Evolutionary conservation across 2,113 vertebrate genomes (phyloP), one percentile per base, ranked within the genome.

Genomic region (Procavia capensis): DNA sequence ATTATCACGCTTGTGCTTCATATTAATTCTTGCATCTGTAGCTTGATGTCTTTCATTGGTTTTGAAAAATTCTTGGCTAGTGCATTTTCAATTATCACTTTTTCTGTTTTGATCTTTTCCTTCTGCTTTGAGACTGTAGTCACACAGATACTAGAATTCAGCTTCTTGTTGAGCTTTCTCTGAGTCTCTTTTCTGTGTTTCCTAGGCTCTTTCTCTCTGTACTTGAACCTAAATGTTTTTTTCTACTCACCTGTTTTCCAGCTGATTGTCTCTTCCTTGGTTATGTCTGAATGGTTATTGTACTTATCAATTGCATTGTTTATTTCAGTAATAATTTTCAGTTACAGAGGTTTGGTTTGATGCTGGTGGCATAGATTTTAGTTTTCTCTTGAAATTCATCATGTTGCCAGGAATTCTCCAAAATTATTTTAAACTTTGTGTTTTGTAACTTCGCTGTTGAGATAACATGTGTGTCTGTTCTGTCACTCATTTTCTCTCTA

Each of bases 61-160:
- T 97, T 94, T 72, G 45, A 82, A 91, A 59, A 76, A 27, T 20
- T 95, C 24, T 75, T 68, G 61, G 36, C 31, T 57, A 79, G 63
- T 88, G 29, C 50, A 1, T 85, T 66, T 76, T 91, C 17, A 81
- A 27, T 43, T 43, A 22, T 29, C 78, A 36, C 34, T 79, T 85
- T 81, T 17, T 63, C 0, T 14, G 20, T 41, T 47, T 74, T 88
- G 9, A 0, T 31, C 34, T 61, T 93, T 29, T 41, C n/a, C n/a
- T 29, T 72, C 9, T 11, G 0, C 5, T 82, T 57, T 45, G 9
- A 20, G 13, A 41, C 17, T 43, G 3, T 50, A 59, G 31, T 45
- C 14, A 68, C 19, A 50, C 3, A 19, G 17, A 0, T 54, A 29
- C 57, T 59, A 61, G 13, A 63, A 47, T 82, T 45, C 68, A 43